These are phyloP conservation scores for Prunella strophiata DNA, from an alignment of 2,797 vertebrate species.

Conservation along the genomic window DNA sequence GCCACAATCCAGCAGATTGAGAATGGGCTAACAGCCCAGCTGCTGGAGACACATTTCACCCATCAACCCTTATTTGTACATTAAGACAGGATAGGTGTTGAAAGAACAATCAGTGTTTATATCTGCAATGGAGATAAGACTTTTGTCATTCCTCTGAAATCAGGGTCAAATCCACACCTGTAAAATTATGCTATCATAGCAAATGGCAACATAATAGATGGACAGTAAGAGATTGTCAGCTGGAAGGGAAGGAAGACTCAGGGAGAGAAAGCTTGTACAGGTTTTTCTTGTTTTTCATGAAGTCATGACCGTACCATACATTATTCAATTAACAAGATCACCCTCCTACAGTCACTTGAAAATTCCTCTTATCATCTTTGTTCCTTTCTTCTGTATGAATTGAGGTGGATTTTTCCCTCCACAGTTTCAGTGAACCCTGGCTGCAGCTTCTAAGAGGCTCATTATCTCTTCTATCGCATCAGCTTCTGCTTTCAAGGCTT, in stretches of 20 bases:
- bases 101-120: not conserved
- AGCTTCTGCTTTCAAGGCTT: conserved; percentile 52
- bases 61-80: not conserved
- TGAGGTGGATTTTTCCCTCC: conserved; percentile 39
- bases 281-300: not conserved
- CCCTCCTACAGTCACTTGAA: conserved; percentile 27
- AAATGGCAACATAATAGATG: not conserved
- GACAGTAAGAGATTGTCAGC: not conserved
- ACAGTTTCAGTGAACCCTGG: conserved; percentile 43
- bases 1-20: not conserved
- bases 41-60: not conserved
- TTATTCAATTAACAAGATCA: conserved; percentile 54
- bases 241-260: not conserved
- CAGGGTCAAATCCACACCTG: not conserved
- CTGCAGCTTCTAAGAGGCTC: conserved; percentile 56
- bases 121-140: not conserved
- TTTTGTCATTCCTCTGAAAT: not conserved
- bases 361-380: conserved; percentile 45
- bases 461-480: conserved; percentile 63
- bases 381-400: conserved; percentile 52
- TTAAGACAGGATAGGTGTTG: not conserved
- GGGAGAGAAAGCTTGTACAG: not conserved
- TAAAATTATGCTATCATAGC: not conserved
- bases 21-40: not conserved
- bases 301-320: not conserved